Evolutionary conservation across 2,888 invertebrate species (phyloP), one percentile per base, ranked within the genome.

Genomic region (Cataglyphis cursor): DNA sequence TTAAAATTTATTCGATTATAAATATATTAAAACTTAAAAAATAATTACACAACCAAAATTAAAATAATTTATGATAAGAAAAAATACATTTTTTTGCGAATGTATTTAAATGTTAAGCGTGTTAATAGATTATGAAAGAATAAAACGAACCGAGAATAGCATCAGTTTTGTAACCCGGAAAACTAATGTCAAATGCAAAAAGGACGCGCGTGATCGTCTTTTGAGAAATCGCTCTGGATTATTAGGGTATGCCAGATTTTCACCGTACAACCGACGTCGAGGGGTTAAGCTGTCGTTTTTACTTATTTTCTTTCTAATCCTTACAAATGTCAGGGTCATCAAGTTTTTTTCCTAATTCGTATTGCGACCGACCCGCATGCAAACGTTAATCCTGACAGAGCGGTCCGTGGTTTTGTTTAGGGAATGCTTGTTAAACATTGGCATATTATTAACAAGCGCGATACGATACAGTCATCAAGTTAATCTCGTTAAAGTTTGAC

Each of bases 311-410:
- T 87, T 87, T 87, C 86, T 92, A 93, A 93, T 91, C 93, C 88
- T 93, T 93, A 93, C 91, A 93, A 93, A 93, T 93, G 90, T 84
- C 89, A 84, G 82, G 86, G 85, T 87, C 88, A 87, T 90, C 88
- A 88, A 87, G 84, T 87, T 91, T 92, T 75, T 91, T 92, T 90
- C 89, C 90, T 90, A 92, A 93, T 93, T 93, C 92, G 91, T 90
- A 88, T 85, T 51, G 65, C 86, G 81, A 78, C 70, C 83, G 83
- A 81, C 93, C 92, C 93, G 93, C 93, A 93, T 92, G 87, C 87
- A 87, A 88, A 89, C 84, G 74, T 82, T 92, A 93, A 92, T 91
- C 93, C 85, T 92, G 93, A 93, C 91, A 88, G 87, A 93, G 89
- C 91, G 91, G 85, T 73, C 76, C 87, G 83, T 85, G 84, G 82